Percentiles rank a stretch among this genome's conserved stretches.
Evolutionary conservation across 1,140 invertebrate genomes (phyloP).

Genomic region (Drosophila watanabei): DNA sequence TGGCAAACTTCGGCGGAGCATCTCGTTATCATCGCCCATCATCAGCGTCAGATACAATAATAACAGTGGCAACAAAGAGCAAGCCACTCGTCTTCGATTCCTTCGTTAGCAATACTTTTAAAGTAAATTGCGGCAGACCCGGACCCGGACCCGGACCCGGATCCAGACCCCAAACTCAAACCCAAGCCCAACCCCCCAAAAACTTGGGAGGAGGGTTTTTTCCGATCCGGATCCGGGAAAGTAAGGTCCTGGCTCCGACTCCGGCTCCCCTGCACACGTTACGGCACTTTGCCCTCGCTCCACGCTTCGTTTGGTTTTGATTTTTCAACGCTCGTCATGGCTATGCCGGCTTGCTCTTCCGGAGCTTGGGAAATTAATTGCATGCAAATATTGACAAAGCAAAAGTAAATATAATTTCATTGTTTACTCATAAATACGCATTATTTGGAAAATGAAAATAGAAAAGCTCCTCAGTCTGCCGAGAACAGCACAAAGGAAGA

Average conservation of each 20-base stretch:
- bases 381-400: constrained; percentile 83
- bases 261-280: constrained; percentile 34
- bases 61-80: constrained; percentile 47
- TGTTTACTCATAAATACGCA: constrained; percentile 83
- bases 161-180: not conserved
- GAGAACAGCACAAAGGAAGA: constrained; percentile 9
- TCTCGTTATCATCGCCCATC: constrained; percentile 78
- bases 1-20: constrained; percentile 63
- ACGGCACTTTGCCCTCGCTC: constrained; percentile 54
- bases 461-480: constrained; percentile 11
- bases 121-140: constrained; percentile 69
- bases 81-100: constrained; percentile 72
- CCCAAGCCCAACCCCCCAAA: not conserved
- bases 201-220: constrained; percentile 1
- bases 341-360: constrained; percentile 8
- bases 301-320: constrained; percentile 55
- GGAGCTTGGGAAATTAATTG: constrained; percentile 77
- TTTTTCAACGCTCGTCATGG: constrained; percentile 42
- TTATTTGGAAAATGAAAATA: constrained; percentile 73
- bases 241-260: constrained; percentile 7
- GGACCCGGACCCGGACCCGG: not conserved
- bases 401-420: constrained; percentile 82
- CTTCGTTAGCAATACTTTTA: constrained; percentile 80
- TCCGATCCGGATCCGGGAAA: constrained; percentile 10
- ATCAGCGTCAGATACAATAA: constrained; percentile 68